Evolutionary conservation across 1,140 invertebrate genomes (phyloP).

Genomic region (Ceratitis capitata): DNA sequence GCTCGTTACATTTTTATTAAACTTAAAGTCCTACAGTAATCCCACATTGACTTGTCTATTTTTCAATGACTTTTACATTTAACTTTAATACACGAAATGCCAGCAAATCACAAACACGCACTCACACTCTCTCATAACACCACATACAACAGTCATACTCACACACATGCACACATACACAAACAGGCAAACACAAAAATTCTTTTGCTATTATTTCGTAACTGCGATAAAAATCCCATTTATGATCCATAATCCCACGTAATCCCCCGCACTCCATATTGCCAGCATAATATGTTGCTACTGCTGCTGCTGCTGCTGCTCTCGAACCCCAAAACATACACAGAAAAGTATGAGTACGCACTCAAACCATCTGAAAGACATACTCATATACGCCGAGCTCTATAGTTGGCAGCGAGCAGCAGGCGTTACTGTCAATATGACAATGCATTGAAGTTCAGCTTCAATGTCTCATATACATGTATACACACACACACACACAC

Average conservation of each 20-base stretch:
- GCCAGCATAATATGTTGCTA: slow-evolving; percentile 56
- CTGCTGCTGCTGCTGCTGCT: background rate
- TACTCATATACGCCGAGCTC: background rate
- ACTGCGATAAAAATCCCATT: slow-evolving; percentile 60
- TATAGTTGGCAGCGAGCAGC: background rate
- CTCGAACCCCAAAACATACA: background rate
- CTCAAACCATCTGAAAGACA: background rate
- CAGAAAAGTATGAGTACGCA: background rate
- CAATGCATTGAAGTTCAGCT: background rate
- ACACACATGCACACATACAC: background rate
- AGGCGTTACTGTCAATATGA: background rate
- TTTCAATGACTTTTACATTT: slow-evolving; percentile 28
- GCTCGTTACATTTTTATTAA: background rate
- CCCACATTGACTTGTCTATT: slow-evolving; percentile 18
- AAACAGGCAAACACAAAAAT: background rate
- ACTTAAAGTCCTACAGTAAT: background rate
- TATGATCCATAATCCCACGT: slow-evolving; percentile 65
- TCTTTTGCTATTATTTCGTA: slow-evolving; percentile 24
- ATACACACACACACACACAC: background rate
- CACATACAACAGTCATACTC: too few relatives aligned
- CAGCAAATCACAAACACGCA: background rate
- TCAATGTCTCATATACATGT: background rate
- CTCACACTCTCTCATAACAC: background rate
- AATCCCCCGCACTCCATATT: slow-evolving; percentile 54
- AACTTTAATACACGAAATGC: background rate